Percentiles rank a stretch among this genome's conserved stretches.
Evolutionary conservation across 2,888 invertebrate species (phyloP).

Genomic region (Tridacna gigas): DNA sequence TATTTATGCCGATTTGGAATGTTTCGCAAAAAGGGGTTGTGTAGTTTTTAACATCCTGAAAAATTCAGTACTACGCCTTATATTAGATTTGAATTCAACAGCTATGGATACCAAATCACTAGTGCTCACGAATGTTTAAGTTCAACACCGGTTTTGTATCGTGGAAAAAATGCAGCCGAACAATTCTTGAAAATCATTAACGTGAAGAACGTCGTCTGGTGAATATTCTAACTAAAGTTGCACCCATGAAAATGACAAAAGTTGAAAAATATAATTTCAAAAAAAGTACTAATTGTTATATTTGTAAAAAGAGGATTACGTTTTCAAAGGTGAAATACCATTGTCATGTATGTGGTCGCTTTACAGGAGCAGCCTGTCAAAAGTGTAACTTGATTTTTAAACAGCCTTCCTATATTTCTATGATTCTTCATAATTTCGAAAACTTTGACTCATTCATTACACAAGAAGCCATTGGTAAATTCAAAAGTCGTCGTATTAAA

Average conservation of each 20-base stretch:
- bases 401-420: not conserved
- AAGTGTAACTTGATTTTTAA: not conserved
- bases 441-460: not conserved
- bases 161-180: conserved; percentile 9
- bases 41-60: not conserved
- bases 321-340: not conserved
- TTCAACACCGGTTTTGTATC: conserved; percentile 9
- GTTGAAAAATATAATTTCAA: not conserved
- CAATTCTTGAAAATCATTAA: conserved; percentile 5
- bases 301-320: not conserved
- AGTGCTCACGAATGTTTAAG: not conserved
- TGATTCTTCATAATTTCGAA: not conserved
- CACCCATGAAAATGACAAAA: not conserved
- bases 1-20: conserved; percentile 5
- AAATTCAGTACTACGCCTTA: not conserved
- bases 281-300: not conserved
- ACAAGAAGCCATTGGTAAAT: not conserved
- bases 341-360: not conserved
- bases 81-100: not conserved
- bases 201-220: conserved; percentile 18
- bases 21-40: not conserved
- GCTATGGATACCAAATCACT: not conserved
- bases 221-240: not conserved
- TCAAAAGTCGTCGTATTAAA: not conserved
- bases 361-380: not conserved